Conservation (phyloP, 2,888 invertebrate genomes). For the Agelastica alni region DNA sequence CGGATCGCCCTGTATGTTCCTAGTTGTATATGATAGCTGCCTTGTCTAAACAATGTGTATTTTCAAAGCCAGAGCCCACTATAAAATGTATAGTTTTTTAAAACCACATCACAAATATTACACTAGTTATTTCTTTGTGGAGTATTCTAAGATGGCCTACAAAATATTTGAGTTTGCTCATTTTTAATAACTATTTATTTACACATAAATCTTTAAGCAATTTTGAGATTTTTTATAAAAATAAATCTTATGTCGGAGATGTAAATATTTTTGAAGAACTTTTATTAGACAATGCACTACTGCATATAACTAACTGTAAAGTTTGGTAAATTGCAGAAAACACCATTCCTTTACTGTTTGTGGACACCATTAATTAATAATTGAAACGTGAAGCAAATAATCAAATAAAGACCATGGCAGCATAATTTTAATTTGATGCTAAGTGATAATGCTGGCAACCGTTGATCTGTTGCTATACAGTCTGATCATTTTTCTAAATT, state of each 20-base stretch:
- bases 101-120: neutral
- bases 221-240: too few relatives aligned
- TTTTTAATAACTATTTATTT: too few relatives aligned
- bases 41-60: neutral
- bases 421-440: too few relatives aligned
- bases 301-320: neutral
- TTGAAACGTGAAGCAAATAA: too few relatives aligned
- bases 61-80: neutral
- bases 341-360: neutral
- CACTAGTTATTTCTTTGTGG: neutral
- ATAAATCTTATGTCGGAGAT: neutral
- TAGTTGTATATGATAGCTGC: conserved; percentile 6
- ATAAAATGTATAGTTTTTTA: neutral
- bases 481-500: too few relatives aligned
- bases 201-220: too few relatives aligned
- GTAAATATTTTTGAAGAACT: conserved; percentile 4
- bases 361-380: too few relatives aligned
- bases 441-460: too few relatives aligned
- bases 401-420: too few relatives aligned
- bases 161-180: too few relatives aligned
- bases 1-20: conserved; percentile 1
- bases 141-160: neutral
- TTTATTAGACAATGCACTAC: neutral
- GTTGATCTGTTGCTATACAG: too few relatives aligned
- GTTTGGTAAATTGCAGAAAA: neutral